Evolutionary conservation across 2,888 invertebrate genomes (phyloP), one percentile per base, ranked within the genome.

Genomic region (Vannuccia rotundouncinata): DNA sequence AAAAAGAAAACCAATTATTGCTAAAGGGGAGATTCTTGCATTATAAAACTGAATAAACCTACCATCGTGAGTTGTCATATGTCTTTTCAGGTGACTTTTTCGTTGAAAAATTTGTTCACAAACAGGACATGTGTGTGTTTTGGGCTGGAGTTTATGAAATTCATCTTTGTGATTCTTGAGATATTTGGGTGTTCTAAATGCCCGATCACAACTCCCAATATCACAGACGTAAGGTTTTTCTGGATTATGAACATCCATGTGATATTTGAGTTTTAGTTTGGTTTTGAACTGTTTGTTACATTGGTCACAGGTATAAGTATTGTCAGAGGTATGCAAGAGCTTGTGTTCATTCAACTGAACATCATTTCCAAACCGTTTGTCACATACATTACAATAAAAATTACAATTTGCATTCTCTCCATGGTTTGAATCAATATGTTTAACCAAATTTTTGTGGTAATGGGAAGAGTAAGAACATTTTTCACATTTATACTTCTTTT

Each of bases 51-150:
- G 45, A 79, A 31, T 66, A 30, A 78, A 78, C 81, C 82, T 76
- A 86, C 87, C 87, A 84, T 86, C 84, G 82, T 87, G 87, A 74
- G 85, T 86, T 78, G 85, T 85, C 78, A 84, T 84, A 83, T 87
- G 87, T 17, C 86, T 83, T 77, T 85, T 85, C 75, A 87, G 83
- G 82, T 86, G 86, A 80, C 85, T 85, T 80, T 85, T 85, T 82
- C 86, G 86, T 83, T 86, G 85, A 83, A 87, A 87, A 75, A 85
- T 84, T 82, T 85, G 84, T 1, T 82, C 83, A 83, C 87, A 87
- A 78, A 84, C 84, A 27, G 83, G 79, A 82, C 87, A 87, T 77
- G 83, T 83, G 80, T 83, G 85, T 74, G 84, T 84, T 82, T 85
- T 85, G 27, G 85, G 84, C 29, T 82, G 79, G 77, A 85, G 82